Evolutionary conservation across 2,888 invertebrate species (phyloP).

Genomic region (Limenitis camilla): DNA sequence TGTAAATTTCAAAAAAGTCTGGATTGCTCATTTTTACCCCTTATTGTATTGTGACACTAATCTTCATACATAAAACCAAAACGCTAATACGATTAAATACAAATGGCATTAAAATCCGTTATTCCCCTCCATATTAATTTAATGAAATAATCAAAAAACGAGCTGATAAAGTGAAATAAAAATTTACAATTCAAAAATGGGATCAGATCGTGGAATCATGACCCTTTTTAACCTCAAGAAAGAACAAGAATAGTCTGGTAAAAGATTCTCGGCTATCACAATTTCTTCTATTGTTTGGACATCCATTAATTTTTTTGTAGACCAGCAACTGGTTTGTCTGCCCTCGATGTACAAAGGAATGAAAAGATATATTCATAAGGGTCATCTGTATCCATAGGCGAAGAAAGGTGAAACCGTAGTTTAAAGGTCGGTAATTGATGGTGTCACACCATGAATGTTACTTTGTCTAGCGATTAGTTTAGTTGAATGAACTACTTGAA

Average conservation of each 20-base stretch:
- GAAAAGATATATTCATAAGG: slow-evolving; percentile 55
- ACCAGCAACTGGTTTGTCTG: slow-evolving; percentile 62
- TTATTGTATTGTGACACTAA: no score
- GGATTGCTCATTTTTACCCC: no score
- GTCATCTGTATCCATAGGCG: slow-evolving; percentile 45
- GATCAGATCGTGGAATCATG: slow-evolving; percentile 42
- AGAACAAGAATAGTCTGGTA: slow-evolving; percentile 53
- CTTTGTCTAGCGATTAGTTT: slow-evolving; percentile 23
- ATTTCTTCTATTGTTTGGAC: slow-evolving; percentile 68
- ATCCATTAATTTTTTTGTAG: slow-evolving; percentile 62
- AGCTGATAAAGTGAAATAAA: slow-evolving; percentile 24
- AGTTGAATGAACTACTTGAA: slow-evolving; percentile 17
- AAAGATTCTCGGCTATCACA: slow-evolving; percentile 73
- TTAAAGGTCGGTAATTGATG: slow-evolving; percentile 41
- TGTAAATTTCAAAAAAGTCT: no score
- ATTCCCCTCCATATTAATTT: slow-evolving; percentile 12
- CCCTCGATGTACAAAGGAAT: slow-evolving; percentile 58
- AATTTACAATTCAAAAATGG: slow-evolving; percentile 57
- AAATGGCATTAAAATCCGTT: slow-evolving; percentile 7
- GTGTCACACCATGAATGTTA: slow-evolving; percentile 30
- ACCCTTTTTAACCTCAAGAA: slow-evolving; percentile 62
- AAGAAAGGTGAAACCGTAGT: slow-evolving; percentile 38
- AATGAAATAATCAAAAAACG: slow-evolving; percentile 18
- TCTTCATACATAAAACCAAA: neutral
- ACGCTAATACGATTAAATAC: slow-evolving; percentile 8